phyloP scores from a whole-genome alignment of 2,888 invertebrate species.

The Chloromyia formosa region DNA sequence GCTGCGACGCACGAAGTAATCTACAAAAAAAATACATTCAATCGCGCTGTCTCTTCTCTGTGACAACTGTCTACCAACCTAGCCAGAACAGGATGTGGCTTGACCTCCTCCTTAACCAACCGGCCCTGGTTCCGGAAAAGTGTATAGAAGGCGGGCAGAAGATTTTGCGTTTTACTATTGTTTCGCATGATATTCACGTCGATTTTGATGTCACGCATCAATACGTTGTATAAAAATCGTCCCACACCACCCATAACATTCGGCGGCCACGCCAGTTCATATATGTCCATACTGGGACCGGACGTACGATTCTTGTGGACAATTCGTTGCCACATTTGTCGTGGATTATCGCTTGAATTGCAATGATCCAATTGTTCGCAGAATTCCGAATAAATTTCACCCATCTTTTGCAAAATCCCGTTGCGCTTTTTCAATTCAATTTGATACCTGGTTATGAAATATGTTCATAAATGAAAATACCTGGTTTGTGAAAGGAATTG shows the following conservation, averaged over 20 bases:
- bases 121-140: slow-evolving; percentile 75
- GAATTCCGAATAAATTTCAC: slow-evolving; percentile 70
- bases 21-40: slow-evolving; percentile 53
- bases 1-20: slow-evolving; percentile 74
- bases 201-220: slow-evolving; percentile 85
- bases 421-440: slow-evolving; percentile 72
- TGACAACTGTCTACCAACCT: slow-evolving; percentile 56
- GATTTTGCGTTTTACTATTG: slow-evolving; percentile 65
- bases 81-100: slow-evolving; percentile 83
- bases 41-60: neutral
- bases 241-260: slow-evolving; percentile 75
- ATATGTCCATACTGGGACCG: slow-evolving; percentile 70
- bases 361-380: slow-evolving; percentile 71
- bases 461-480: neutral
- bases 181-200: slow-evolving; percentile 75
- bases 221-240: slow-evolving; percentile 85
- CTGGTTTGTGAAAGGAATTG: neutral
- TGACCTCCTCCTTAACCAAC: slow-evolving; percentile 75
- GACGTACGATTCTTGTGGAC: slow-evolving; percentile 65
- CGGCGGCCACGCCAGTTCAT: slow-evolving; percentile 73
- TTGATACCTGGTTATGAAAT: slow-evolving; percentile 66
- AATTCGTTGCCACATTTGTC: slow-evolving; percentile 79
- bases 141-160: slow-evolving; percentile 81
- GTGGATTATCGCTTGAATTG: slow-evolving; percentile 66
- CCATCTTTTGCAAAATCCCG: slow-evolving; percentile 73